Base-by-base conservation (phyloP, 2,113 vertebrate genomes). In the Phainopepla nitens region DNA sequence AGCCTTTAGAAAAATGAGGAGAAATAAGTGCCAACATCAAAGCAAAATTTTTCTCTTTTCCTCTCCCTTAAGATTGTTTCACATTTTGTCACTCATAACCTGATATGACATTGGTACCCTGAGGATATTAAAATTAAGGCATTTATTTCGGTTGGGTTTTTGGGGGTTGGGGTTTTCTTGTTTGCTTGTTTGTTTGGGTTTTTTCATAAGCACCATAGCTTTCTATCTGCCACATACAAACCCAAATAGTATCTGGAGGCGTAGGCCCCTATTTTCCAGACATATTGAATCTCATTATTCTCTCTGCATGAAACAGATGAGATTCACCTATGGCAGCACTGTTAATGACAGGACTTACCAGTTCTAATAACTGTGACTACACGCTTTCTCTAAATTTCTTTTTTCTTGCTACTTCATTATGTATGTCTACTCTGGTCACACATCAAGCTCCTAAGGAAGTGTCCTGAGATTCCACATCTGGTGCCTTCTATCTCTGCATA, bases 101-200 rank as follows among this genome's bases (percentile, higher is more conserved):
- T 49, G 10, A 1, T 73, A 92, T 57, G 51, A 69, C 66, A 79
- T 22, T 41, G 12, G 69, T 35, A 91, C 1, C 22, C 17, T 68
- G 25, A 2, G 41, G 18, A 3, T 42, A n/a, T 42, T 21, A 35
- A 76, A 76, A 54, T 21, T 75, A 92, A 85, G 36, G 4, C 4
- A 35, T 39, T 90, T 49, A 35, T 78, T 62, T 75, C 56, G 47
- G 3, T 7, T 27, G 29, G 10, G 24, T 3, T 45, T 53, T 10
- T 0, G 6, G 12, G 0, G 7, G 4, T 9, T 49, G 9, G 1
- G 4, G 7, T 58, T 82, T 13, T n/a, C 29, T 51, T 41, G 3
- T 36, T 62, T 57, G 8, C 6, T 39, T 39, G 39, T 42, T 42
- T 42, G 42, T 42, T 42, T 42, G 42, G 1, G 4, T 0, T 23